Evolutionary conservation across 2,888 invertebrate species (phyloP).

Genomic region (Siphlonurus alternatus): DNA sequence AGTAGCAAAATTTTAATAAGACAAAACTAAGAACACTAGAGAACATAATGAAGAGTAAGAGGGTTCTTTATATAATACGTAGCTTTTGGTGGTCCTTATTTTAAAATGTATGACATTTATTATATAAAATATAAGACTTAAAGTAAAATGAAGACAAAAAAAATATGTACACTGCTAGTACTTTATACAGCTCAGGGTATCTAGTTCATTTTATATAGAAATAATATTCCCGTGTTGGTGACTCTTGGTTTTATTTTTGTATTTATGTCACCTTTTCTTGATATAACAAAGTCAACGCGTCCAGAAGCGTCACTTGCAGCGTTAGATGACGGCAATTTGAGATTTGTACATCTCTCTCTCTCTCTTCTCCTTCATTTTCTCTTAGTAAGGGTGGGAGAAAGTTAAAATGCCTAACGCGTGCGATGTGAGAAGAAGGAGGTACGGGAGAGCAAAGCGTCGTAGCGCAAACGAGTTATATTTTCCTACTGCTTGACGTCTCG

Average conservation of each 20-base stretch:
- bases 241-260: no score
- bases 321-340: not conserved
- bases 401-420: not conserved
- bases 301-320: no score
- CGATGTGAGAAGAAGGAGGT: no score
- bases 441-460: no score
- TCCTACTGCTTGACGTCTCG: no score
- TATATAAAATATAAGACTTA: not conserved
- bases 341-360: not conserved
- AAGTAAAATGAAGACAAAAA: not conserved
- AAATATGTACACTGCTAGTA: not conserved
- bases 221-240: no score
- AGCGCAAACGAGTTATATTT: no score
- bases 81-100: not conserved
- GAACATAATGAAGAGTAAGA: not conserved
- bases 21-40: not conserved
- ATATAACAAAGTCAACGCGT: no score
- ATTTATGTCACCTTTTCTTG: no score
- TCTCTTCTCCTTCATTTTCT: no score
- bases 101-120: not conserved
- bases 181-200: not conserved
- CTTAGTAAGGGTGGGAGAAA: not conserved
- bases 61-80: not conserved
- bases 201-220: no score
- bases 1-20: not conserved